phyloP scores from a whole-genome alignment of 2,113 vertebrate genomes.

The Anseranas semipalmata region DNA sequence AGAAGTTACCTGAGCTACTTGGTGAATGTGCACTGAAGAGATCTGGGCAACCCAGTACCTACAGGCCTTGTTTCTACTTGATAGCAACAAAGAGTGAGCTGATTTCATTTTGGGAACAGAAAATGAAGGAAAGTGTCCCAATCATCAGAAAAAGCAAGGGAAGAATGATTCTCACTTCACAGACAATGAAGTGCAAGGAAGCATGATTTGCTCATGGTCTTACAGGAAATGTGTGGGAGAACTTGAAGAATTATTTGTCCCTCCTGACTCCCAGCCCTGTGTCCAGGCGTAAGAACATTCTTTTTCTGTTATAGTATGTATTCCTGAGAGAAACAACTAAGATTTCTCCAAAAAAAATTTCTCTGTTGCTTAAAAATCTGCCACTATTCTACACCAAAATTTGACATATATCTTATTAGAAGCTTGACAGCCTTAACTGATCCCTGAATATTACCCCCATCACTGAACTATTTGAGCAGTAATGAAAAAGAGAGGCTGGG shows the following conservation, averaged over 20 bases:
- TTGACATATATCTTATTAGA: neutral
- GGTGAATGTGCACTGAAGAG: neutral
- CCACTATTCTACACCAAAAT: neutral
- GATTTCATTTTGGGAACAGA: neutral
- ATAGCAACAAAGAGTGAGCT: neutral
- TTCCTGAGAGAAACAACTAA: neutral
- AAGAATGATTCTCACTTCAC: fast-evolving
- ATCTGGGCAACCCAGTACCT: neutral
- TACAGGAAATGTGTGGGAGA: neutral
- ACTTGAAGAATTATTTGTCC: neutral
- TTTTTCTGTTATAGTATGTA: neutral
- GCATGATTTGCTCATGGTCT: neutral
- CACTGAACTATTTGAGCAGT: neutral
- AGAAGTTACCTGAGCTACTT: neutral
- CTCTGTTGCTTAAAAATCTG: neutral
- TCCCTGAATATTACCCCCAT: neutral
- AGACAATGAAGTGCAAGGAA: neutral
- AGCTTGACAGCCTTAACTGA: neutral
- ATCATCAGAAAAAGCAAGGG: neutral
- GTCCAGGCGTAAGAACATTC: neutral
- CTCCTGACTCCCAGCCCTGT: neutral
- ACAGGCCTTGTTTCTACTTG: neutral
- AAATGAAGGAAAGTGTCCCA: neutral
- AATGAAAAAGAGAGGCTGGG: neutral
- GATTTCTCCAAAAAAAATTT: neutral